Base-by-base conservation (phyloP, 2,113 vertebrate genomes). In the Notothenia rossii region DNA sequence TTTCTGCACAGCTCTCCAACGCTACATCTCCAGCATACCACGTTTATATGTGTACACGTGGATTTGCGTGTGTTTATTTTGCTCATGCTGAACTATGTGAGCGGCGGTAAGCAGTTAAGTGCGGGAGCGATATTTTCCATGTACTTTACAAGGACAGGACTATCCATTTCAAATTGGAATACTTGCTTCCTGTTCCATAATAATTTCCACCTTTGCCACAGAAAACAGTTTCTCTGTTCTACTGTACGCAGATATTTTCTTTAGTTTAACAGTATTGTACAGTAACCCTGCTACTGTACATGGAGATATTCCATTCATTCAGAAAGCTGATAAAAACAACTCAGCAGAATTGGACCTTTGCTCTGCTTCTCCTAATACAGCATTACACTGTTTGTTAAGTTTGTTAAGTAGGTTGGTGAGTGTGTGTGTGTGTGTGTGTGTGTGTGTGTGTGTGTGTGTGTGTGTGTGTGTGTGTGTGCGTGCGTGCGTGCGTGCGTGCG, bases 161-260 rank as follows among this genome's bases (percentile, higher is more conserved):
- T 91, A 92, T 92, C 83, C 84, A 85, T 93, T 90, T 91, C 89
- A 88, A 86, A 89, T 50, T 85, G 87, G 75, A 90, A 86, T 33
- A 75, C 79, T 66, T 67, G 67, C 86, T 93, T 91, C 86, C 85
- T 91, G 76, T 75, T 84, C 63, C 55, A 78, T 87, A 91, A 91
- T 89, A 67, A 87, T 74, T 89, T 66, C 87, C 86, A 88, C 87
- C 88, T 86, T 89, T 77, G 67, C 66, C 65, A 49, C 9, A 36
- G 64, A 58, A 58, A 66, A 70, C 77, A 72, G 65, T 49, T 71
- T 71, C 56, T 75, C 43, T 14, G 54, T 15, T n/a, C 75, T 78
- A 60, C 75, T 67, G 77, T 68, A 46, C 40, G 11, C 59, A 53
- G 50, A 68, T 6, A 40, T 7, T 6, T 40, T 7, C 36, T 40